Conservation (phyloP, 2,888 invertebrate species). For the Ophion ventricosus region DNA sequence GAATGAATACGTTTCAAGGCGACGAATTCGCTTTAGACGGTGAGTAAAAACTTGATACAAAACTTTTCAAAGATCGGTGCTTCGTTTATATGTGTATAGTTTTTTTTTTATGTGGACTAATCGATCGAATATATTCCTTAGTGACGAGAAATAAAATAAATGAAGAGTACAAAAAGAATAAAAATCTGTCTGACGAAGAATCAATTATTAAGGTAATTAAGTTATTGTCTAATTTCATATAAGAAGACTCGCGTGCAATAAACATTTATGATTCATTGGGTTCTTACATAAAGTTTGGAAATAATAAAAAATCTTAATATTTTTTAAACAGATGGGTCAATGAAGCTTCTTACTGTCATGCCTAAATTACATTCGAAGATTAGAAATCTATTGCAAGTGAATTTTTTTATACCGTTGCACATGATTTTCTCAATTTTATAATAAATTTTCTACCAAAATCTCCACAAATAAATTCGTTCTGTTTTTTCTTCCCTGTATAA, state of each 20-base stretch:
- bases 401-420: too few species aligned
- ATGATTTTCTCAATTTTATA: neutral
- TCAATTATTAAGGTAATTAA: conserved; percentile 87
- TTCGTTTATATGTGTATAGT: conserved; percentile 40
- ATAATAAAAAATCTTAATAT: conserved; percentile 31
- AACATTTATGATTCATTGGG: neutral
- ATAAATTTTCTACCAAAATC: neutral
- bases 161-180: conserved; percentile 89
- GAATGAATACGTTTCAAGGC: conserved; percentile 87
- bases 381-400: neutral
- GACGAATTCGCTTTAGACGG: conserved; percentile 86
- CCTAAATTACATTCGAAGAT: neutral
- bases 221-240: neutral
- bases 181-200: conserved; percentile 85
- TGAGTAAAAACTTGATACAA: conserved; percentile 69
- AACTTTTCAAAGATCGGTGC: neutral
- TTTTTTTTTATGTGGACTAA: conserved; percentile 28
- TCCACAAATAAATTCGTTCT: neutral
- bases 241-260: neutral
- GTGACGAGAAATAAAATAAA: conserved; percentile 90
- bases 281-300: conserved; percentile 1
- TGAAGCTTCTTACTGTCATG: neutral
- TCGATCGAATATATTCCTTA: conserved; percentile 67
- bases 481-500: neutral
- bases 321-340: neutral